These are phyloP conservation scores for Delichon dasypus DNA, from an alignment of 2,797 vertebrate genomes.

Conservation along the genomic window DNA sequence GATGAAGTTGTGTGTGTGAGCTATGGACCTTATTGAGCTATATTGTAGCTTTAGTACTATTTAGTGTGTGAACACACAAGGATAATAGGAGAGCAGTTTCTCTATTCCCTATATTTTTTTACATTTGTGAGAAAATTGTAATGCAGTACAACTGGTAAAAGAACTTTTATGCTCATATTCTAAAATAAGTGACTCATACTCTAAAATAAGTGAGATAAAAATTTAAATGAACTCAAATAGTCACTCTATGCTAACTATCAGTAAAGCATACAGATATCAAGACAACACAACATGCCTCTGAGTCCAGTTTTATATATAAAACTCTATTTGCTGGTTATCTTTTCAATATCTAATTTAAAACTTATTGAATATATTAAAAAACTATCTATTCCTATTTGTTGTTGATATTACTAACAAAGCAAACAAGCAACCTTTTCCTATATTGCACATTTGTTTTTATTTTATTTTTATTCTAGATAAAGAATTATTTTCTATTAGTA, in stretches of 20 bases:
- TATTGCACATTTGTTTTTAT: background rate
- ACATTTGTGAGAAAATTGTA: background rate
- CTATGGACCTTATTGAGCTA: background rate
- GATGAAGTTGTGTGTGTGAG: slow-evolving; percentile 1
- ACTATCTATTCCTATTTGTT: background rate
- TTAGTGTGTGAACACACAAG: background rate
- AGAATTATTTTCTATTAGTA: background rate
- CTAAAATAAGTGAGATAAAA: slow-evolving; percentile 38
- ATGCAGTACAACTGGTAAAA: background rate
- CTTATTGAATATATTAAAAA: background rate
- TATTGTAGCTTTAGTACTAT: background rate
- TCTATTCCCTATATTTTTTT: slow-evolving; percentile 20
- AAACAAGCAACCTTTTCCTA: background rate
- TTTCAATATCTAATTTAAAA: background rate
- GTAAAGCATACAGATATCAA: background rate
- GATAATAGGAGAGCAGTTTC: background rate
- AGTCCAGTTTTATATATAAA: background rate
- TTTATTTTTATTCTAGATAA: background rate
- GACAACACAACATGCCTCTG: background rate
- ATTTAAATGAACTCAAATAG: slow-evolving; percentile 22
- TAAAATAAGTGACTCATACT: slow-evolving; percentile 28
- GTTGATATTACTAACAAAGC: background rate
- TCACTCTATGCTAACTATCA: background rate
- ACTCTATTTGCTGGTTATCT: background rate
- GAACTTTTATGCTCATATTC: slow-evolving; percentile 1